A percentile compares a stretch with the other conserved stretches of the same genome.
Evolutionary conservation across 2,797 vertebrate genomes (phyloP).

Genomic region (Silurus aristotelis): DNA sequence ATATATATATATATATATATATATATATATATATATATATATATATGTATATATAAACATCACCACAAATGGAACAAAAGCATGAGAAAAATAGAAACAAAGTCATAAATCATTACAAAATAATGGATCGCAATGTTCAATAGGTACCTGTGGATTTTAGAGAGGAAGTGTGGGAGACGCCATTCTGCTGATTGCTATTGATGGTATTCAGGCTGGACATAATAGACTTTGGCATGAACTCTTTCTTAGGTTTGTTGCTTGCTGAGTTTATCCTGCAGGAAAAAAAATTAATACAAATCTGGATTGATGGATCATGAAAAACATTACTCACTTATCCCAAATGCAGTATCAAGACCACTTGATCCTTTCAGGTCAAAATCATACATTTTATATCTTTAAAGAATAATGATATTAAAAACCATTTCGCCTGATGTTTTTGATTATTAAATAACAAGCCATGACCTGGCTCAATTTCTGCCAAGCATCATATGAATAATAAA

Average conservation of each 20-base stretch:
- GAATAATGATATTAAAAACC: not conserved
- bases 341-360: not conserved
- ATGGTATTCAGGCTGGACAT: constrained; percentile 71
- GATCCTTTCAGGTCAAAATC: not conserved
- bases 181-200: constrained; percentile 80
- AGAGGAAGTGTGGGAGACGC: constrained; percentile 74
- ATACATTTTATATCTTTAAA: not conserved
- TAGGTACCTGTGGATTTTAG: constrained; percentile 77
- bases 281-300: not conserved
- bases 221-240: constrained; percentile 81
- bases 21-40: too few relatives aligned
- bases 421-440: not conserved
- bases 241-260: constrained; percentile 77
- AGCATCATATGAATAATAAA: not conserved
- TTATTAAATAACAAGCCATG: not conserved
- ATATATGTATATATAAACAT: too few relatives aligned
- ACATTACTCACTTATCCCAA: not conserved
- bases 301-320: not conserved
- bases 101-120: not conserved
- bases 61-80: not conserved
- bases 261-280: constrained; percentile 80
- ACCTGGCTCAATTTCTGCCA: not conserved
- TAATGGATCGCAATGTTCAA: not conserved
- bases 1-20: too few relatives aligned
- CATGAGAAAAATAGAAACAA: not conserved